phyloP scores from a whole-genome alignment of 2,797 vertebrate species.

The Remorina albescens region DNA sequence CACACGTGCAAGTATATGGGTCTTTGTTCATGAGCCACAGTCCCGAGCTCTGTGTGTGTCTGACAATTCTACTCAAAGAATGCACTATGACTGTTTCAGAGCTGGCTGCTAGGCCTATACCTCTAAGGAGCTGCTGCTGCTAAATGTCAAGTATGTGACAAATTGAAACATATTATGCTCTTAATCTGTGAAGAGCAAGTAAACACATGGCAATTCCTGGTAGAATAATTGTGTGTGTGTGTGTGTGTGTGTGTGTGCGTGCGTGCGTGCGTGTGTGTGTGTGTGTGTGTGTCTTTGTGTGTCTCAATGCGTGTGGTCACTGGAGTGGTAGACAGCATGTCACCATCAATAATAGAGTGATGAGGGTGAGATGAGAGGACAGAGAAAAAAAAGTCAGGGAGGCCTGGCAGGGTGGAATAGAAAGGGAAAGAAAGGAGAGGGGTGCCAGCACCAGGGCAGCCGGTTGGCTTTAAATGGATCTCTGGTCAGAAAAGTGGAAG shows the following conservation, averaged over 20 bases:
- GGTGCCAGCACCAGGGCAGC: conserved; percentile 76
- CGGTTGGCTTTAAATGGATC: conserved; percentile 81
- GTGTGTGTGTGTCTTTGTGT: too few species aligned
- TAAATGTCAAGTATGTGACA: conserved; percentile 58
- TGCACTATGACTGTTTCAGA: conserved; percentile 53
- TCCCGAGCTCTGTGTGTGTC: conserved; percentile 61
- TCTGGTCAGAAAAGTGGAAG: conserved; percentile 86
- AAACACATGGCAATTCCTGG: conserved; percentile 44
- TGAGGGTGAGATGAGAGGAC: conserved; percentile 82
- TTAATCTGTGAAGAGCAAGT: conserved; percentile 55
- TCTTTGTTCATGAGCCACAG: conserved; percentile 66
- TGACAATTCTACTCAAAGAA: conserved; percentile 67
- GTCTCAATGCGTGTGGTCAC: conserved; percentile 68
- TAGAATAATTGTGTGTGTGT: conserved; percentile 40
- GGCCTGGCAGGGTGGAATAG: conserved; percentile 73
- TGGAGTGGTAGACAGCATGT: conserved; percentile 79
- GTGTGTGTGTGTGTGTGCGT: conserved; percentile 47
- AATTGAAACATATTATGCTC: conserved; percentile 53
- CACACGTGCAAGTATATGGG: conserved; percentile 14
- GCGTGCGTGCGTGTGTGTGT: too few species aligned
- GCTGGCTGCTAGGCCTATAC: conserved; percentile 54
- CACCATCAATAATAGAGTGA: conserved; percentile 83
- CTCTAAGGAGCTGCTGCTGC: conserved; percentile 56
- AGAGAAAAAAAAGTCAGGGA: conserved; percentile 69
- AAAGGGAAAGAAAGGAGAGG: conserved; percentile 69